Evolutionary conservation across 1,140 invertebrate genomes (phyloP), one percentile per base, ranked within the genome.

Genomic region (Sarcophaga bullata): DNA sequence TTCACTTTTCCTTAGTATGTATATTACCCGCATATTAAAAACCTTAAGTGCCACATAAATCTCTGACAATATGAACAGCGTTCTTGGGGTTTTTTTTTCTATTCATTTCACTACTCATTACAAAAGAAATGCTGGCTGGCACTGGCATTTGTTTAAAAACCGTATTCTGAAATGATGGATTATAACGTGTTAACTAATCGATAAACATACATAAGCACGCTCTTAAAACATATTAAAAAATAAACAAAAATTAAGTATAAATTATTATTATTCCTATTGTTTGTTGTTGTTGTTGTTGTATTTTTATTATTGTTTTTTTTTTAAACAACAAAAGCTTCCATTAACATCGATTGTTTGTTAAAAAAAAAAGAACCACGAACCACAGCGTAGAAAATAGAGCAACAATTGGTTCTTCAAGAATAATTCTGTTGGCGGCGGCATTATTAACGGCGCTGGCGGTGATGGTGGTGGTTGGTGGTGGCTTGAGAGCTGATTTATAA

Each of bases 161-260:
- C 25, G 4, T 37, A 37, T 37, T n/a, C n/a, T 2, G 3, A 68
- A 25, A 6, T 68, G 62, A 68, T 68, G 62, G 62, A 68, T 68
- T 68, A 68, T 68, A 68, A 17, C 10, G 62, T 68, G 62, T 25
- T 68, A 68, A 68, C 62, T 68, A 68, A 68, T 68, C 62, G 62
- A 25, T 68, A 19, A 37, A 37, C 25, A 37, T 37, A 37, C 25
- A 37, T 37, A 37, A 2, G 25, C 25, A 37, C 25, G 25, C 4
- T 37, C 25, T 37, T 37, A 37, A 37, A 37, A 37, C 25, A 37
- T 37, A 37, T 37, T 37, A 37, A 37, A 37, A 37, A 37, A 37
- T n/a, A n/a, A n/a, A n/a, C n/a, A n/a, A n/a, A n/a, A n/a, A n/a
- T n/a, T n/a, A n/a, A n/a, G n/a, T n/a, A n/a, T n/a, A n/a, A n/a